Evolutionary conservation across 2,113 vertebrate species (phyloP).

Genomic region (Zosterops japonicus): DNA sequence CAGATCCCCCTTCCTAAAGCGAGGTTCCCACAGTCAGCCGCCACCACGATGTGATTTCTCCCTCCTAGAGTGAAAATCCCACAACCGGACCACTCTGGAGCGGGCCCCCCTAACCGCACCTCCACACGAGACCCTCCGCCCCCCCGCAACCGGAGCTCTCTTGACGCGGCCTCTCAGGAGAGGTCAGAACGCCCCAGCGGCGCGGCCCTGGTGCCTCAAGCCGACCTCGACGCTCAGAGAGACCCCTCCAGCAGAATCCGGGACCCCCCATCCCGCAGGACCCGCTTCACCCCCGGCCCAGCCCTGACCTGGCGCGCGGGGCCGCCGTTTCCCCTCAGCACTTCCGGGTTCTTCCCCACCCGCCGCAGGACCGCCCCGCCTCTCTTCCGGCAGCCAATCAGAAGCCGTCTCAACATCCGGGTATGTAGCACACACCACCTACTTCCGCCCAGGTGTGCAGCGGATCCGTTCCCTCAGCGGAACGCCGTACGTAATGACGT

Average conservation of each 20-base stretch:
- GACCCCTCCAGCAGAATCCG: no score
- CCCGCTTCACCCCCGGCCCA: neutral
- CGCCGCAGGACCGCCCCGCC: rapidly evolving
- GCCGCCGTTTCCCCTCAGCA: neutral
- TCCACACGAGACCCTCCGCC: neutral
- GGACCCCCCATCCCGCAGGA: neutral
- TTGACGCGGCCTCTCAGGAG: neutral
- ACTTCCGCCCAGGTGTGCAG: rapidly evolving
- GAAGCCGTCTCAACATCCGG: rapidly evolving
- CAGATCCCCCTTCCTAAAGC: no score
- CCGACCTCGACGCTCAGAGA: no score
- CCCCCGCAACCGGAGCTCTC: neutral
- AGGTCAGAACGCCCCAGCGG: neutral
- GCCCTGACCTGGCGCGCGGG: neutral
- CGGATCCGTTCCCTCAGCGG: rapidly evolving
- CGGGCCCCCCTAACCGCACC: no score
- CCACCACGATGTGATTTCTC: no score
- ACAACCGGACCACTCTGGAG: no score
- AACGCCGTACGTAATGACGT: rapidly evolving
- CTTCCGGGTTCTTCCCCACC: neutral
- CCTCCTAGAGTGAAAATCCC: neutral
- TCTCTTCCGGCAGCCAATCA: neutral
- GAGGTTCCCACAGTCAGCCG: rapidly evolving
- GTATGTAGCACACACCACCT: rapidly evolving
- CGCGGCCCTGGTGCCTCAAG: neutral